phyloP scores from a whole-genome alignment of 2,797 vertebrate genomes.

The Phyllotis vaccarum region DNA sequence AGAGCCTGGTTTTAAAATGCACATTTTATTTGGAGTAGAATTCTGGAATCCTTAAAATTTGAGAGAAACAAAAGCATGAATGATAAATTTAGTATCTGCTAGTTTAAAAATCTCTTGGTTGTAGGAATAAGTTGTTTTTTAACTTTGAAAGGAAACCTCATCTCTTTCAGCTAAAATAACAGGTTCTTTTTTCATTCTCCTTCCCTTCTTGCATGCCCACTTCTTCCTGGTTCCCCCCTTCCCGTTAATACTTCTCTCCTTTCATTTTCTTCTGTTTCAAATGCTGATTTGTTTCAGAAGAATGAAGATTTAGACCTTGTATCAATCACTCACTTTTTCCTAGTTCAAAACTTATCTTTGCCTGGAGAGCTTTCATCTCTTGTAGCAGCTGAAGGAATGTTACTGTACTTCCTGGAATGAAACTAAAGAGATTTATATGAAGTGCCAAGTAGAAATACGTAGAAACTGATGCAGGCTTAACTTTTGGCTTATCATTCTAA shows the following conservation, averaged over 20 bases:
- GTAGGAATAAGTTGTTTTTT: slow-evolving; percentile 57
- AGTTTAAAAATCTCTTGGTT: slow-evolving; percentile 54
- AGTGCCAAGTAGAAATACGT: slow-evolving; percentile 31
- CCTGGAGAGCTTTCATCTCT: slow-evolving; percentile 56
- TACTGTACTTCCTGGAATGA: slow-evolving; percentile 54
- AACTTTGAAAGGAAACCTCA: slow-evolving; percentile 3
- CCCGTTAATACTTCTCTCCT: background rate
- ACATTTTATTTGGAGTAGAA: slow-evolving; percentile 45
- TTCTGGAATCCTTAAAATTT: slow-evolving; percentile 48
- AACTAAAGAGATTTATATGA: slow-evolving; percentile 64
- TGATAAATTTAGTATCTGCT: slow-evolving; percentile 39
- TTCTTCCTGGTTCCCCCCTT: background rate
- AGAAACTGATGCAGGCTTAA: slow-evolving; percentile 7
- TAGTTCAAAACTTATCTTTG: slow-evolving; percentile 56
- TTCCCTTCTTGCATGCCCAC: background rate
- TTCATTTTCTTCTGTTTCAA: slow-evolving; percentile 23
- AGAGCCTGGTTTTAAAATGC: slow-evolving; percentile 59
- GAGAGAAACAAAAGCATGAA: slow-evolving; percentile 41
- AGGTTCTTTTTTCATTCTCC: background rate
- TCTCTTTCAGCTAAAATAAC: background rate
- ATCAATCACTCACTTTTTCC: slow-evolving; percentile 59
- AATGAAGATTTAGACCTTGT: slow-evolving; percentile 47
- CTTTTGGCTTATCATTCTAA: slow-evolving; percentile 32
- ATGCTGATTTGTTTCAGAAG: slow-evolving; percentile 45
- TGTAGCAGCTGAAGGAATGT: slow-evolving; percentile 52